Percentiles rank a stretch among this genome's conserved stretches.
These are phyloP conservation scores for Acronicta alni DNA, from an alignment of 2,888 invertebrate species.

Conservation along the genomic window DNA sequence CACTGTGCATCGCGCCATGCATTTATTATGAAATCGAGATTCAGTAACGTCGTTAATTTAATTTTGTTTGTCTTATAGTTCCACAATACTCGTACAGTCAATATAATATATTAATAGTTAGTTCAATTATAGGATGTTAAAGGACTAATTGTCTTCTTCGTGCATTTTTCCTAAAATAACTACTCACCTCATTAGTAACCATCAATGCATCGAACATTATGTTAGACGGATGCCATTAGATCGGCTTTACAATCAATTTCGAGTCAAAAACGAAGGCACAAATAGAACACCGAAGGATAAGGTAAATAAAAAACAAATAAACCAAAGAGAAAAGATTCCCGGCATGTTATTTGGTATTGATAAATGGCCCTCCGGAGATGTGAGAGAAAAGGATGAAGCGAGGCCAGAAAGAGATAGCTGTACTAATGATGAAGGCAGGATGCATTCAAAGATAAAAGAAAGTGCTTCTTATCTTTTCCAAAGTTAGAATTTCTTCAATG, in stretches of 20 bases:
- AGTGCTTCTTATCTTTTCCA: constrained; percentile 80
- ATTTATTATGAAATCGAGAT: constrained; percentile 71
- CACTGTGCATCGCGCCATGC: constrained; percentile 59
- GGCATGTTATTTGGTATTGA: constrained; percentile 89
- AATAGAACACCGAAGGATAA: constrained; percentile 83
- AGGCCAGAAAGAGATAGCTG: constrained; percentile 73
- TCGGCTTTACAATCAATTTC: constrained; percentile 87
- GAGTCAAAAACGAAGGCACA: constrained; percentile 78
- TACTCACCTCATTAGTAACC: constrained; percentile 78
- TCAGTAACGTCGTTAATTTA: constrained; percentile 65
- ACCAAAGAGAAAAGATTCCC: constrained; percentile 84
- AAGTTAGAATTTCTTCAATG: constrained; percentile 55
- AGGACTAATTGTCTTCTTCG: constrained; percentile 49
- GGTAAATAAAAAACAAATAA: constrained; percentile 88
- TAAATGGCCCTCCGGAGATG: constrained; percentile 87
- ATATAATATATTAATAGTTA: constrained; percentile 59
- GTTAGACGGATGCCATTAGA: constrained; percentile 82
- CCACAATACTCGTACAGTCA: too few species aligned
- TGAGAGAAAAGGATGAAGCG: constrained; percentile 78
- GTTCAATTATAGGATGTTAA: constrained; percentile 54
- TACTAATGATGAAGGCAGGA: constrained; percentile 83
- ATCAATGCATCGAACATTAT: constrained; percentile 82
- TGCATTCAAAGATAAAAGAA: constrained; percentile 81
- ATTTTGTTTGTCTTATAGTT: constrained; percentile 66
- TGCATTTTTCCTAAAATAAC: constrained; percentile 58